Evolutionary conservation across 2,113 vertebrate genomes (phyloP).

Genomic region (Perca fluviatilis): DNA sequence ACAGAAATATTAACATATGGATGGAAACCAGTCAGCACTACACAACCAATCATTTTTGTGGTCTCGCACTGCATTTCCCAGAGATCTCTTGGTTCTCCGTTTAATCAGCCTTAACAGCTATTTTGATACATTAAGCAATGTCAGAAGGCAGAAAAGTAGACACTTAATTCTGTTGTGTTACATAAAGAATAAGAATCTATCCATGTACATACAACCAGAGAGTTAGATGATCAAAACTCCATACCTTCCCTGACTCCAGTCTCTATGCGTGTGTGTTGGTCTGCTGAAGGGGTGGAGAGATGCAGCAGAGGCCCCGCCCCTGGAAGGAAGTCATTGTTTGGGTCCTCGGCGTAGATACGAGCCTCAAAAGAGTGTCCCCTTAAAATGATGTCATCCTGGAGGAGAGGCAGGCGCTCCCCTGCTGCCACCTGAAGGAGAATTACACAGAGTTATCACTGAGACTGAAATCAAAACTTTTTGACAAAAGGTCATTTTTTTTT

Average conservation of each 20-base stretch:
- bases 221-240: neutral
- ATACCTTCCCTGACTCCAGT: conserved; percentile 96
- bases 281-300: conserved; percentile 89
- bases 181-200: neutral
- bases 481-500: neutral
- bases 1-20: neutral
- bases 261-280: conserved; percentile 91
- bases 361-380: conserved; percentile 96
- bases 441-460: neutral
- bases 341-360: conserved; percentile 97
- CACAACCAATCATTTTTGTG: neutral
- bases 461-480: neutral
- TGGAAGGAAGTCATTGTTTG: conserved; percentile 93
- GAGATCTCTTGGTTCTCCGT: neutral
- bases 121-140: neutral
- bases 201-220: neutral
- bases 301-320: conserved; percentile 93
- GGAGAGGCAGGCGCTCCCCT: conserved; percentile 93
- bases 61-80: neutral
- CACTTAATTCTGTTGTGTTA: neutral
- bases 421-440: conserved; percentile 90
- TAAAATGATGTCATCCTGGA: conserved; percentile 91
- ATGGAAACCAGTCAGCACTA: neutral
- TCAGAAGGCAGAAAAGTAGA: neutral
- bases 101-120: neutral